Conservation (phyloP, 2,113 vertebrate species). For the Spermophilus dauricus region DNA sequence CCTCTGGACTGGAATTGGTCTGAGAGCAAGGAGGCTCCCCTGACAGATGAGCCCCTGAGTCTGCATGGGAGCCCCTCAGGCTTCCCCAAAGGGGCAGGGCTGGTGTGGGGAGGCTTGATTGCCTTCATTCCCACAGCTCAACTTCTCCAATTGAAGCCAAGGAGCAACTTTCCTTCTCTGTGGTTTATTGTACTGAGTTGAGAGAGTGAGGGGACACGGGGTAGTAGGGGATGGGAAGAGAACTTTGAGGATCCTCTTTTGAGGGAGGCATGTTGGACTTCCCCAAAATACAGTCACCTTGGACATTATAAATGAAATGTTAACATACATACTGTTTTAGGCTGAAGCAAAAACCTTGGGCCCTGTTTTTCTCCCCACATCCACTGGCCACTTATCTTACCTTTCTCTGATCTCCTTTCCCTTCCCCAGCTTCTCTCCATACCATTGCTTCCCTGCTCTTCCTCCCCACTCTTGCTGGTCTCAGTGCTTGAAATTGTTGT, state of each 20-base stretch:
- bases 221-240: not conserved
- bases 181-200: not conserved
- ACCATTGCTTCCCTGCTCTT: rapidly evolving
- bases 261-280: not conserved
- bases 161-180: not conserved
- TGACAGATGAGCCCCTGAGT: not conserved
- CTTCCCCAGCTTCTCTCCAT: too few species aligned
- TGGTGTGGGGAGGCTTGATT: not conserved
- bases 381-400: not conserved
- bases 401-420: not conserved
- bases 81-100: not conserved
- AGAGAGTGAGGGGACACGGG: not conserved
- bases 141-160: not conserved
- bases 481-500: not conserved
- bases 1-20: not conserved
- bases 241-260: not conserved
- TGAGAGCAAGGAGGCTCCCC: not conserved
- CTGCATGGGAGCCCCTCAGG: not conserved
- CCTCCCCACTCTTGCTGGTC: not conserved
- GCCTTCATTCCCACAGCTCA: too few species aligned
- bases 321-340: not conserved
- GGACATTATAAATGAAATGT: not conserved
- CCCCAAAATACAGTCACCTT: not conserved
- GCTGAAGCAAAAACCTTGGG: not conserved
- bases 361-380: not conserved